Percentiles rank a stretch among this genome's conserved stretches.
Conservation (phyloP, 2,797 vertebrate genomes). For the Melanotaenia nigrans region DNA sequence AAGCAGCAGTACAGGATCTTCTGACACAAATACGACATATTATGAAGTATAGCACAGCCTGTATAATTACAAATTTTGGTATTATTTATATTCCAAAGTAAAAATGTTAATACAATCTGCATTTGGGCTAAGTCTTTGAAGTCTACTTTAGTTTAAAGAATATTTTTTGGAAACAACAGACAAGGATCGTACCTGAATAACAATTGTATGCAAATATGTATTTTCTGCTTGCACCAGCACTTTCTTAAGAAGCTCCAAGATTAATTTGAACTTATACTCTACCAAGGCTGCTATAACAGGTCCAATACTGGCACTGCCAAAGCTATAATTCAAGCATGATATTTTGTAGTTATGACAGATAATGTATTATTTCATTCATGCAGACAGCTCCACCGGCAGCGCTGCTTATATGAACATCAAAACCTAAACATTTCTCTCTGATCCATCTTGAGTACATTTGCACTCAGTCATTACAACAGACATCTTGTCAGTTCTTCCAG, state of each 20-base stretch:
- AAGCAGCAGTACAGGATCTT: neutral
- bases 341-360: neutral
- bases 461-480: slow-evolving; percentile 33
- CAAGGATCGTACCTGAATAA: slow-evolving; percentile 27
- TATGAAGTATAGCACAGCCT: neutral
- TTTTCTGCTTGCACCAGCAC: slow-evolving; percentile 40
- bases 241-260: slow-evolving; percentile 28
- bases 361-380: neutral
- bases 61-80: neutral
- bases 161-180: slow-evolving; percentile 26
- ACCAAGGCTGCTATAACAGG: slow-evolving; percentile 17
- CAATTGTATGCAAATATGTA: slow-evolving; percentile 46
- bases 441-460: slow-evolving; percentile 8
- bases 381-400: slow-evolving; percentile 22
- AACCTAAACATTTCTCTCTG: neutral
- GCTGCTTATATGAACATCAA: slow-evolving; percentile 32
- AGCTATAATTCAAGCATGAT: slow-evolving; percentile 18
- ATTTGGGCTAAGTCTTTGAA: slow-evolving; percentile 9
- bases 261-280: slow-evolving; percentile 39
- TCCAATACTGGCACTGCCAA: slow-evolving; percentile 2
- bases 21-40: neutral
- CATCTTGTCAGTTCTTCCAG: slow-evolving; percentile 28
- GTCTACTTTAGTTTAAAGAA: slow-evolving; percentile 3
- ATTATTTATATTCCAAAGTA: neutral
- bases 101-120: neutral